A percentile compares a stretch with the other conserved stretches of the same genome.
Conservation (phyloP, 2,113 vertebrate species). For the Sapayoa aenigma region DNA sequence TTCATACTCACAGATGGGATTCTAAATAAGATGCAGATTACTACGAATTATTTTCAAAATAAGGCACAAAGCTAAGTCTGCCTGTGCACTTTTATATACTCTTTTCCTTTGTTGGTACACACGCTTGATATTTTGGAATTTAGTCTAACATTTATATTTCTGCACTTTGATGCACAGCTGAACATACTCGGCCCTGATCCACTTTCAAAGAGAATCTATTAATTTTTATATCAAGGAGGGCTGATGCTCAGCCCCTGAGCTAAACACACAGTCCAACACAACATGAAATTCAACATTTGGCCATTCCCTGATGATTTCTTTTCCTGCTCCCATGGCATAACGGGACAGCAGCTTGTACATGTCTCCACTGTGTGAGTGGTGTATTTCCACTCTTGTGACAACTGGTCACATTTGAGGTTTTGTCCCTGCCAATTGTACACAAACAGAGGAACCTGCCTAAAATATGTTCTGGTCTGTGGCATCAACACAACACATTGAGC, state of each 20-base stretch:
- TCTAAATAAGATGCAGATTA: not conserved
- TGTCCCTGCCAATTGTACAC: not conserved
- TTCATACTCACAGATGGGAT: not conserved
- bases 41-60: not conserved
- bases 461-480: not conserved
- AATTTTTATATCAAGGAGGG: conserved; percentile 9
- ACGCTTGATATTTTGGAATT: not conserved
- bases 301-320: not conserved
- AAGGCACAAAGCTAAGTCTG: not conserved
- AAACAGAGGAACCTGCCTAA: not conserved
- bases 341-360: not conserved
- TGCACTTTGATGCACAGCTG: not conserved
- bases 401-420: not conserved
- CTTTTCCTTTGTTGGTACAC: not conserved
- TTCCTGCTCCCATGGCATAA: not conserved
- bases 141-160: not conserved
- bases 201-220: conserved; percentile 61
- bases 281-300: not conserved
- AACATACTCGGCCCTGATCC: conserved; percentile 40
- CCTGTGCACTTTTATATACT: not conserved
- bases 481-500: not conserved
- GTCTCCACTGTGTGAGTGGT: not conserved
- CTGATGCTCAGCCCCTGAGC: not conserved
- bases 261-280: not conserved
- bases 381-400: not conserved